Evolutionary conservation across 2,113 vertebrate genomes (phyloP).

Genomic region (Aptenodytes patagonicus): DNA sequence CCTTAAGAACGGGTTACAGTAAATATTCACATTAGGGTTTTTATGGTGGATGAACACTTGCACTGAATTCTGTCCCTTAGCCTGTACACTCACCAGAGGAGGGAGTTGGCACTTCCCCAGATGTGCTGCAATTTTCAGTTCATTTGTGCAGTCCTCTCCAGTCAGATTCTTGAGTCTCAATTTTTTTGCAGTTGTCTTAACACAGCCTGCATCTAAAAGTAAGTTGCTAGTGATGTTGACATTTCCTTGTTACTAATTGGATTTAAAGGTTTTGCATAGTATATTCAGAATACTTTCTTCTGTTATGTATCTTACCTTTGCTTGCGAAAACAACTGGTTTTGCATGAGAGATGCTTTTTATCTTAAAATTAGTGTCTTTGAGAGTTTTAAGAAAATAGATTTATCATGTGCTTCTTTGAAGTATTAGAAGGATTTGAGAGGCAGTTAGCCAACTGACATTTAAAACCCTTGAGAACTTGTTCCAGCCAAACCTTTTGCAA

Average conservation of each 20-base stretch:
- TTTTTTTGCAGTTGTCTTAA: neutral
- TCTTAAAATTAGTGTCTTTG: neutral
- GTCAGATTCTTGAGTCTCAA: neutral
- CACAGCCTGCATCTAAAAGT: neutral
- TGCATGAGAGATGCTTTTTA: neutral
- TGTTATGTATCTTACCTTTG: neutral
- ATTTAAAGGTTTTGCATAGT: constrained; percentile 4
- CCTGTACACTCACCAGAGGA: neutral
- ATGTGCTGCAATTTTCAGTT: neutral
- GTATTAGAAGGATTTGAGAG: neutral
- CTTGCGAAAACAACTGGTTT: neutral
- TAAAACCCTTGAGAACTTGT: constrained; percentile 28
- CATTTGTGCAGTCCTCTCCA: neutral
- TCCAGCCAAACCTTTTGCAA: constrained; percentile 5
- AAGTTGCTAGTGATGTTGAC: neutral
- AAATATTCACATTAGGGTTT: neutral
- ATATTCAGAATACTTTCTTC: neutral
- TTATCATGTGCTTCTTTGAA: neutral
- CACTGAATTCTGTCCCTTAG: neutral
- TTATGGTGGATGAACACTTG: neutral
- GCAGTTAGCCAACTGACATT: constrained; percentile 23
- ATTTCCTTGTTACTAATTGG: constrained; percentile 1
- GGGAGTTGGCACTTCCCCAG: neutral
- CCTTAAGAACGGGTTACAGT: neutral
- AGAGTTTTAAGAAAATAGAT: constrained; percentile 4